Evolutionary conservation across 2,113 vertebrate species (phyloP).

Genomic region (Promerops cafer): DNA sequence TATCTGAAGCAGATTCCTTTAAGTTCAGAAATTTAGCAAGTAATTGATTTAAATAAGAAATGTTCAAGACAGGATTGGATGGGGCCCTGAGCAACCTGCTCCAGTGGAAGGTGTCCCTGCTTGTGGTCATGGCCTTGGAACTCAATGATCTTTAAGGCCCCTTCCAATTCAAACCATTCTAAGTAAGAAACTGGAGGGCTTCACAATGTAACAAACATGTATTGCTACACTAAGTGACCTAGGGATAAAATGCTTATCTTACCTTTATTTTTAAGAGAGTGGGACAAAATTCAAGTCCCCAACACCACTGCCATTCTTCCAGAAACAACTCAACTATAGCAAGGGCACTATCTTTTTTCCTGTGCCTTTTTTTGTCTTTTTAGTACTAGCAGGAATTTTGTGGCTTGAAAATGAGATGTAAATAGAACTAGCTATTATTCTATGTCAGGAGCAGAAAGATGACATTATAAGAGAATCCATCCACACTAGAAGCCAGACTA

Average conservation of each 20-base stretch:
- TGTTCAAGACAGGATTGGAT: not conserved
- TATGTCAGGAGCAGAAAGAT: not conserved
- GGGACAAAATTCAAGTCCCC: not conserved
- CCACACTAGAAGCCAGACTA: not conserved
- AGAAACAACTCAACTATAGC: not conserved
- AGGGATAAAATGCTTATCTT: not conserved
- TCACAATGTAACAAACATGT: not conserved
- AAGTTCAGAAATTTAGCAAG: not conserved
- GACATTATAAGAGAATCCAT: slow-evolving; percentile 5
- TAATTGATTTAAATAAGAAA: not conserved
- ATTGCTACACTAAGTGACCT: not conserved
- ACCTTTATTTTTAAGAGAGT: not conserved
- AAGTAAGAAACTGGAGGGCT: not conserved
- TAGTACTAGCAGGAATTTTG: not conserved
- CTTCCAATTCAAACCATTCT: not conserved
- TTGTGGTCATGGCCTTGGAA: not conserved
- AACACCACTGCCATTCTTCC: not conserved
- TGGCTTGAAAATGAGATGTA: slow-evolving; percentile 16
- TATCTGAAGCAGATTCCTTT: not conserved
- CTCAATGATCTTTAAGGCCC: not conserved
- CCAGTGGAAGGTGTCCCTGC: not conserved
- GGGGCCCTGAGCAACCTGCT: not conserved
- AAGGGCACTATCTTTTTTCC: not conserved
- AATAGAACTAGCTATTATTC: slow-evolving; percentile 37
- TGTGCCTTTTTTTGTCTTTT: not conserved